These are phyloP conservation scores for Brachionus koreanus DNA, from an alignment of 1,140 invertebrate species.

Conservation along the genomic window DNA sequence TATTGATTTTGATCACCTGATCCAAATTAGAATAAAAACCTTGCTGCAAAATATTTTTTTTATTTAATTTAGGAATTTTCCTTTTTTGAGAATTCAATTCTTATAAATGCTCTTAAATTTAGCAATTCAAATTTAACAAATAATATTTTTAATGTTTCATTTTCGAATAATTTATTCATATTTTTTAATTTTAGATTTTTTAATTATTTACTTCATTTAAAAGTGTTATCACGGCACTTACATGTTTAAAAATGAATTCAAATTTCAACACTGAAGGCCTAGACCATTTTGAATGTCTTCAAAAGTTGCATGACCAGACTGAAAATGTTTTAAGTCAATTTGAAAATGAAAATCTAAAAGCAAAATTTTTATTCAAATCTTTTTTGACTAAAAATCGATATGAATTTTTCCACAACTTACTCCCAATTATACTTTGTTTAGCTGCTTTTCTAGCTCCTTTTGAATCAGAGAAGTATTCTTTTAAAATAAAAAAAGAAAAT, in stretches of 20 bases:
- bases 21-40: too few species aligned
- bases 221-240: neutral
- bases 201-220: neutral
- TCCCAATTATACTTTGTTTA: neutral
- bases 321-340: neutral
- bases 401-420: slow-evolving; percentile 1
- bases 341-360: neutral
- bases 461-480: neutral
- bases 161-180: neutral
- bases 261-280: neutral
- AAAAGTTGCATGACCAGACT: neutral
- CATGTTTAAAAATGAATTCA: neutral
- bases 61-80: too few species aligned
- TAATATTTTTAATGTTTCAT: neutral
- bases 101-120: too few species aligned
- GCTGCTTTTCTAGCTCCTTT: neutral
- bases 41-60: too few species aligned
- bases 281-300: neutral
- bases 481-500: neutral
- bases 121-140: neutral
- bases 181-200: neutral
- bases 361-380: neutral
- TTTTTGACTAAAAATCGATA: neutral
- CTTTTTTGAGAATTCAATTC: too few species aligned
- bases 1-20: too few species aligned